A percentile compares a stretch with the other conserved stretches of the same genome.
Evolutionary conservation across 2,113 vertebrate genomes (phyloP).

Genomic region (Siphamia tubifer): DNA sequence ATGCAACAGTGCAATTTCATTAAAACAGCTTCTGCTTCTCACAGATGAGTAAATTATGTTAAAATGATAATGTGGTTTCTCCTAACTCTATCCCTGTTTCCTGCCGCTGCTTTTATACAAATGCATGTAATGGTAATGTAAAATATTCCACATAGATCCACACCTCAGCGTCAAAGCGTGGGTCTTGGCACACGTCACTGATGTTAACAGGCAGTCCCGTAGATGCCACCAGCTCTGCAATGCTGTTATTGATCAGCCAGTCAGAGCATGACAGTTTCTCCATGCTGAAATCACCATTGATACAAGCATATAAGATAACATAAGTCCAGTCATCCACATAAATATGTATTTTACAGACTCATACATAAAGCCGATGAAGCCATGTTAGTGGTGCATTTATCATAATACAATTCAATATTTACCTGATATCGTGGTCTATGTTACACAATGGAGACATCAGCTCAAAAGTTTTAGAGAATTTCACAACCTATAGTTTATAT

Average conservation of each 20-base stretch:
- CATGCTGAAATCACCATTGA: constrained; percentile 73
- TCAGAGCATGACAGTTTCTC: constrained; percentile 84
- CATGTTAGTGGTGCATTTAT: too few species aligned
- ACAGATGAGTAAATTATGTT: too few species aligned
- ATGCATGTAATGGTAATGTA: too few species aligned
- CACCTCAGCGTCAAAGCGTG: constrained; percentile 85
- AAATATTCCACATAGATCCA: background rate
- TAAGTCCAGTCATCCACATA: too few species aligned
- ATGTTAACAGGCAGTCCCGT: constrained; percentile 85
- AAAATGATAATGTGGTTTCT: too few species aligned
- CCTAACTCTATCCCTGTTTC: too few species aligned
- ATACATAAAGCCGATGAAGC: too few species aligned
- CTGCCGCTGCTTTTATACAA: too few species aligned
- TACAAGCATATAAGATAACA: constrained; percentile 46
- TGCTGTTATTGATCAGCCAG: constrained; percentile 86
- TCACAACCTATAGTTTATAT: constrained; percentile 73
- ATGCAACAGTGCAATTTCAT: too few species aligned
- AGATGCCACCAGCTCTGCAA: constrained; percentile 83
- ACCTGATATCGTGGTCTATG: constrained; percentile 79
- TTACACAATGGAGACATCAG: constrained; percentile 84
- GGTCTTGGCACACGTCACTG: constrained; percentile 84
- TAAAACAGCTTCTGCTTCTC: too few species aligned
- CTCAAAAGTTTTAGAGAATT: constrained; percentile 85
- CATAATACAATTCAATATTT: background rate
- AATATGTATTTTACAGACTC: too few species aligned